phyloP scores from a whole-genome alignment of 1,140 invertebrate genomes.

The Penaeus vannamei region DNA sequence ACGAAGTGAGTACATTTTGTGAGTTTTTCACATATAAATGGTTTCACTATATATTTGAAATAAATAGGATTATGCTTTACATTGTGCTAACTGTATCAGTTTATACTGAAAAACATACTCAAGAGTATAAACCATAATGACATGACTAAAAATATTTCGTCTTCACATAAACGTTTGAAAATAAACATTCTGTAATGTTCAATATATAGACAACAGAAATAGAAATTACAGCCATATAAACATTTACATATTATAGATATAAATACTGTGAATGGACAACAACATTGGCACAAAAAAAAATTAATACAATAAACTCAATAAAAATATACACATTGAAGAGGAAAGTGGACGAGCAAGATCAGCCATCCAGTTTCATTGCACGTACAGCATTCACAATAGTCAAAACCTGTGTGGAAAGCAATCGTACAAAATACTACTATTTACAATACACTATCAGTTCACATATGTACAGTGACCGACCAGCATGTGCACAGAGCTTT shows the following conservation, averaged over 20 bases:
- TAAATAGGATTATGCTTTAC: slow-evolving; percentile 10
- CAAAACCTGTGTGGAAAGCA: slow-evolving; percentile 52
- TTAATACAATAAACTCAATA: not conserved
- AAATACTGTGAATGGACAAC: slow-evolving; percentile 46
- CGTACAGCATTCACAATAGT: slow-evolving; percentile 48
- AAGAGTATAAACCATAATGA: slow-evolving; percentile 1
- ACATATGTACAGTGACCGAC: slow-evolving; percentile 33
- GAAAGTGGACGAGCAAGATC: slow-evolving; percentile 32
- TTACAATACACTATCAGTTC: slow-evolving; percentile 32
- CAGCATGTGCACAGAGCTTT: slow-evolving; percentile 17
- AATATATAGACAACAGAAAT: slow-evolving; percentile 38
- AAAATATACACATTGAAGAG: slow-evolving; percentile 39
- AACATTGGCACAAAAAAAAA: slow-evolving; percentile 47
- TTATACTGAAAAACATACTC: slow-evolving; percentile 16
- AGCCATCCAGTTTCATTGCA: slow-evolving; percentile 47
- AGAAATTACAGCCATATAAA: slow-evolving; percentile 37
- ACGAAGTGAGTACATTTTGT: slow-evolving; percentile 10
- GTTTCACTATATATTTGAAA: not conserved
- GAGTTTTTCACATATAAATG: slow-evolving; percentile 8
- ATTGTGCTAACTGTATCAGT: slow-evolving; percentile 24
- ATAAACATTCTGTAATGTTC: slow-evolving; percentile 30
- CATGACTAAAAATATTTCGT: slow-evolving; percentile 30
- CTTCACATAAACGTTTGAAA: slow-evolving; percentile 32
- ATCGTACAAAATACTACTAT: slow-evolving; percentile 51
- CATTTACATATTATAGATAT: slow-evolving; percentile 46